A percentile compares a stretch with the other conserved stretches of the same genome.
Conservation (phyloP, 2,113 vertebrate genomes). For the Cryptomyrus ogoouensis region DNA sequence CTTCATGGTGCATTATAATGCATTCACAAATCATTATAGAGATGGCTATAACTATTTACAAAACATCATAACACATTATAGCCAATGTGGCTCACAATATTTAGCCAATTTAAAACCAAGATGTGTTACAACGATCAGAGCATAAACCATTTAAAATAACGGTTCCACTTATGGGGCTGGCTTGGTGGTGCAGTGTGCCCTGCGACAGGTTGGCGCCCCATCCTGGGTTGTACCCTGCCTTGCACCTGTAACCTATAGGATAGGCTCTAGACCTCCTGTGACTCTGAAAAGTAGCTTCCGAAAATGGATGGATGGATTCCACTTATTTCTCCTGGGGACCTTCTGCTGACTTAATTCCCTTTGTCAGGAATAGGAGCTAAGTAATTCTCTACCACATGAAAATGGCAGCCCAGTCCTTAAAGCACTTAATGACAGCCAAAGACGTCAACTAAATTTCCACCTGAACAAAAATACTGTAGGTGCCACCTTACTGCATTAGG, state of each 20-base stretch:
- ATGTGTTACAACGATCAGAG: background rate
- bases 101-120: background rate
- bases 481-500: background rate
- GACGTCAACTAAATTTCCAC: background rate
- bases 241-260: too few relatives aligned
- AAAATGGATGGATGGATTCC: background rate
- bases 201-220: too few relatives aligned
- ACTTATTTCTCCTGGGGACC: background rate
- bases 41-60: too few relatives aligned
- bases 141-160: background rate
- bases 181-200: too few relatives aligned
- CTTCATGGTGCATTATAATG: too few relatives aligned
- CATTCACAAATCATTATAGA: too few relatives aligned
- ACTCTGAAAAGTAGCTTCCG: too few relatives aligned
- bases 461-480: background rate
- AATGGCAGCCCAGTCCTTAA: background rate
- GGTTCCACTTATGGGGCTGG: too few relatives aligned
- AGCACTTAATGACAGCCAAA: background rate
- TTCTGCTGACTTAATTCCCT: background rate
- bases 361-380: background rate
- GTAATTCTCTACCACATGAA: background rate
- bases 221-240: too few relatives aligned
- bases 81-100: too few relatives aligned
- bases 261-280: too few relatives aligned
- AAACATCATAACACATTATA: too few relatives aligned